A percentile compares a stretch with the other conserved stretches of the same genome.
Evolutionary conservation across 2,113 vertebrate species (phyloP).

Genomic region (Delphinapterus leucas): DNA sequence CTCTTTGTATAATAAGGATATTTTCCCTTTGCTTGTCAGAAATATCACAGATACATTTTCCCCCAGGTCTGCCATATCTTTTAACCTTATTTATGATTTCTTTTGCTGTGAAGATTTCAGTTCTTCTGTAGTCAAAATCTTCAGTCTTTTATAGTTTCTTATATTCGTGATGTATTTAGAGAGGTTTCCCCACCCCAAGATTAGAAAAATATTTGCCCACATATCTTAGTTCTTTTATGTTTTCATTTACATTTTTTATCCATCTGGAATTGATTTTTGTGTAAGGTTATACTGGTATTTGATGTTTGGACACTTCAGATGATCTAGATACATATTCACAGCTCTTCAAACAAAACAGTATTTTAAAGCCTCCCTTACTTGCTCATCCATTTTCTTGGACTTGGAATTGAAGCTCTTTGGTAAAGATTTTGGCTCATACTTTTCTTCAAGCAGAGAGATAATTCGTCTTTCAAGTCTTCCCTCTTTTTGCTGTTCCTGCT

Average conservation of each 20-base stretch:
- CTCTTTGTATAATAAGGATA: neutral
- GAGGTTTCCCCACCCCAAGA: neutral
- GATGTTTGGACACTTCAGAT: slow-evolving; percentile 11
- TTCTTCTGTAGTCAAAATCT: neutral
- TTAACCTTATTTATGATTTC: slow-evolving; percentile 14
- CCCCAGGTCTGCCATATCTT: neutral
- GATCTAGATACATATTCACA: neutral
- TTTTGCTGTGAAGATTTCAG: slow-evolving; percentile 14
- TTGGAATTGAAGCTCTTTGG: neutral
- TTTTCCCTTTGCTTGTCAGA: neutral
- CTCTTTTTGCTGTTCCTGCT: neutral
- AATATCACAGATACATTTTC: slow-evolving; percentile 5
- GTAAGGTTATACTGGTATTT: slow-evolving; percentile 17
- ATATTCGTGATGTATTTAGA: slow-evolving; percentile 44
- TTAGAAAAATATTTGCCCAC: slow-evolving; percentile 64
- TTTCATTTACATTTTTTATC: slow-evolving; percentile 51
- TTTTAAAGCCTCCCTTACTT: neutral
- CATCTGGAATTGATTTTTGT: slow-evolving; percentile 56
- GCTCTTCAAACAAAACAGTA: slow-evolving; percentile 34
- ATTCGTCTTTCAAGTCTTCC: slow-evolving; percentile 33
- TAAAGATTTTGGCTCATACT: neutral
- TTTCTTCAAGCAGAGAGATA: neutral
- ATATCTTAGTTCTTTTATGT: slow-evolving; percentile 55
- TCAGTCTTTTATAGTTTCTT: neutral
- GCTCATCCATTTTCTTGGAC: neutral